phyloP scores from a whole-genome alignment of 2,113 vertebrate species.

The Lepus europaeus region DNA sequence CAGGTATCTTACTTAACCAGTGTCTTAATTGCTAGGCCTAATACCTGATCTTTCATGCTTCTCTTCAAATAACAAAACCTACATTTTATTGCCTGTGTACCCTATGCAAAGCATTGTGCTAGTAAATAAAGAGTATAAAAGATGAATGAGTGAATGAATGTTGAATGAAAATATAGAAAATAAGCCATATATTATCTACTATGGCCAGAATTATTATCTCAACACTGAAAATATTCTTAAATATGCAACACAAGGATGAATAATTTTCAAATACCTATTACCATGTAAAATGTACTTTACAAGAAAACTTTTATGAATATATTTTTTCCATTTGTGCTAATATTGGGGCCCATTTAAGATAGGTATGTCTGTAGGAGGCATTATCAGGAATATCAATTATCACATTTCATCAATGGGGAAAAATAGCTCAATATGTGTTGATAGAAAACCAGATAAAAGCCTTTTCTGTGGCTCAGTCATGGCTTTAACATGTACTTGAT shows the following conservation, averaged over 20 bases:
- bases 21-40: too few species aligned
- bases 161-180: background rate
- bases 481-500: background rate
- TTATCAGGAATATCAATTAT: background rate
- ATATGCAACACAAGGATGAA: background rate
- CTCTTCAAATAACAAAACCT: conserved; percentile 15
- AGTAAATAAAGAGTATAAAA: background rate
- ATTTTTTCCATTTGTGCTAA: background rate
- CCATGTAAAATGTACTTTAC: background rate
- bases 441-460: background rate
- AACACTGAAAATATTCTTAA: background rate
- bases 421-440: background rate
- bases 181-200: background rate
- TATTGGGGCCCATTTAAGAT: background rate
- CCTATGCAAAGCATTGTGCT: background rate
- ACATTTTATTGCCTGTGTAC: background rate
- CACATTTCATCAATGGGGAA: background rate
- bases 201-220: background rate
- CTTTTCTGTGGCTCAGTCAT: background rate
- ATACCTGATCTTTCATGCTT: background rate
- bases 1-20: too few species aligned
- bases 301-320: background rate
- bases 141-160: background rate
- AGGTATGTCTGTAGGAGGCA: background rate
- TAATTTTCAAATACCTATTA: background rate